Base-by-base conservation (phyloP, 2,113 vertebrate species). In the Hystrix cristata region DNA sequence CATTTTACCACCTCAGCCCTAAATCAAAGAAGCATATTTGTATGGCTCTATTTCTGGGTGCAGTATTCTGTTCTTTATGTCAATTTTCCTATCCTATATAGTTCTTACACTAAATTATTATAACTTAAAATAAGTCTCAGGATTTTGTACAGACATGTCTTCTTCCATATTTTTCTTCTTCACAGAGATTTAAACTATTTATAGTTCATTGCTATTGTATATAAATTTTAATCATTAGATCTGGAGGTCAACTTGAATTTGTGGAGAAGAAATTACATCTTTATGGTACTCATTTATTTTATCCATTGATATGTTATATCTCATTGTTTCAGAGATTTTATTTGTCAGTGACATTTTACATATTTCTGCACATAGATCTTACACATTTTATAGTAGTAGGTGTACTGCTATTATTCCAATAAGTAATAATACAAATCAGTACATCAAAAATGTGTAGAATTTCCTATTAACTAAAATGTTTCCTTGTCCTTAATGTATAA, bases 71-170 rank as follows among this genome's bases (percentile, higher is more conserved):
- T 92, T 88, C 46, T 86, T 0, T 92, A 27, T 71, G 38, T 87
- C 92, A 91, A 51, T 96, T 95, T 95, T 79, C n/a, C 46, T 64
- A 31, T 74, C 38, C 11, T 79, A 78, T 76, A 16, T 5, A 67
- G 27, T 87, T 88, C 84, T 81, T 79, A 76, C 51, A 87, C 80
- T 92, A 64, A 96, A 81, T 81, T 90, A 53, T 18, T 92, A 1
- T 51, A 92, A 69, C 55, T 93, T 97, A 64, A 91, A 95, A 89
- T 91, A 95, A 94, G 34, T 57, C 87, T 90, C 19, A 14, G n/a
- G 31, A 60, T 76, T 91, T 91, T 62, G 46, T 25, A 51, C 93
- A 95, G 23, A 0, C 23, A 31, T 92, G 86, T 83, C 13, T 69
- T 55, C 59, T 57, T 91, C 27, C 9, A 14, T 0, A 74, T 38